These are phyloP conservation scores for Tenthredo scrophulariae DNA, from an alignment of 2,888 invertebrate species.

Conservation along the genomic window DNA sequence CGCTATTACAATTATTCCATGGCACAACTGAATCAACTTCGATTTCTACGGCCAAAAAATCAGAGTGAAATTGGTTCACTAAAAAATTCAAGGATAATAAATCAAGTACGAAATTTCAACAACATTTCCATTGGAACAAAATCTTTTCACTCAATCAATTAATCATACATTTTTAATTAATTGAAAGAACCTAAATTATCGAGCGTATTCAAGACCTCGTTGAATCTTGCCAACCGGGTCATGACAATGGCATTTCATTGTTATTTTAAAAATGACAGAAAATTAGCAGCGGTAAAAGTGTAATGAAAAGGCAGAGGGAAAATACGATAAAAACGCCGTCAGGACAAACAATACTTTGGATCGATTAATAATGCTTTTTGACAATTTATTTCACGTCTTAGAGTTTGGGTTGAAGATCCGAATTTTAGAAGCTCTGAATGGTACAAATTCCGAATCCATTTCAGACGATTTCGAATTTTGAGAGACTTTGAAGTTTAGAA, in stretches of 20 bases:
- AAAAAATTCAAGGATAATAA: background rate
- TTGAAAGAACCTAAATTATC: background rate
- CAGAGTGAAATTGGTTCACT: background rate
- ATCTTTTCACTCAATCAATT: background rate
- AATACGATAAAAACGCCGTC: background rate
- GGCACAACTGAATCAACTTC: background rate
- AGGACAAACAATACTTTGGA: background rate
- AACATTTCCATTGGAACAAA: background rate
- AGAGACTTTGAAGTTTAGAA: no score
- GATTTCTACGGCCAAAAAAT: background rate
- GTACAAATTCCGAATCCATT: no score
- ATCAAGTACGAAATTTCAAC: background rate
- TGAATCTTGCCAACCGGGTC: background rate
- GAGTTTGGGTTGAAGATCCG: no score
- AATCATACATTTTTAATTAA: constrained; percentile 2
- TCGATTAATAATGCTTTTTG: background rate
- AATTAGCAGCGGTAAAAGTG: background rate
- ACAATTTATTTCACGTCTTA: background rate
- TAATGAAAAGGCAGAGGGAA: background rate
- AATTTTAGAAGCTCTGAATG: no score
- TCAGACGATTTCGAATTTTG: no score
- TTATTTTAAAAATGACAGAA: background rate
- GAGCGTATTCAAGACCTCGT: background rate
- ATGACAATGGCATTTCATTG: background rate
- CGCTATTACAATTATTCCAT: background rate